phyloP scores from a whole-genome alignment of 2,888 invertebrate genomes.

The Arrhopalites spinosus region DNA sequence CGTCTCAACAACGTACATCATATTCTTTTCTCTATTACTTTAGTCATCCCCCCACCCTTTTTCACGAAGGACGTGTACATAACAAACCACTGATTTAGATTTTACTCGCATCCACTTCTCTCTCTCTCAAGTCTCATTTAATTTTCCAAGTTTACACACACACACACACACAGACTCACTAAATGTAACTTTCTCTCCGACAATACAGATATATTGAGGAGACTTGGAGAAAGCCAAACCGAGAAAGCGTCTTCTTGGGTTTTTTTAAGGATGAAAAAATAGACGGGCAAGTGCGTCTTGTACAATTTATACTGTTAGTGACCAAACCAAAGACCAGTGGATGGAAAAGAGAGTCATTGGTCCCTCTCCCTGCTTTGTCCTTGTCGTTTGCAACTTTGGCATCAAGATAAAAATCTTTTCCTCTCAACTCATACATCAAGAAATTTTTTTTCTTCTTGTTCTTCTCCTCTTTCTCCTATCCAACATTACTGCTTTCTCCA shows the following conservation, averaged over 20 bases:
- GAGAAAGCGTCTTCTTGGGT: too few species aligned
- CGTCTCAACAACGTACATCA: neutral
- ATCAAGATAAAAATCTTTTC: neutral
- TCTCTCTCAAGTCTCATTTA: too few species aligned
- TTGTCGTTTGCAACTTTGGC: neutral
- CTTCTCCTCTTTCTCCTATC: neutral
- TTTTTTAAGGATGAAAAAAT: too few species aligned
- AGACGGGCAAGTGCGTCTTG: neutral
- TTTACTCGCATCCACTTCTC: neutral
- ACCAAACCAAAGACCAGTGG: conserved; percentile 1
- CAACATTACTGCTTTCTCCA: neutral
- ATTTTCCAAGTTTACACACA: too few species aligned
- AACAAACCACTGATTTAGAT: neutral
- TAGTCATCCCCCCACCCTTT: neutral
- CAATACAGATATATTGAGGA: too few species aligned
- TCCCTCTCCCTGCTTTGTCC: neutral
- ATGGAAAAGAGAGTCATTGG: conserved; percentile 6
- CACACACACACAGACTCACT: too few species aligned
- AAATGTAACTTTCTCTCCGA: too few species aligned
- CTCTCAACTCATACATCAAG: neutral
- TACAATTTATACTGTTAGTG: neutral
- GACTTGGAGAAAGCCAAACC: too few species aligned
- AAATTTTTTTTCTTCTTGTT: neutral
- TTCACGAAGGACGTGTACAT: neutral
- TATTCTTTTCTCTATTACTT: too few species aligned